Conservation (phyloP, 2,888 invertebrate genomes). For the Lithophane semibrunnea region DNA sequence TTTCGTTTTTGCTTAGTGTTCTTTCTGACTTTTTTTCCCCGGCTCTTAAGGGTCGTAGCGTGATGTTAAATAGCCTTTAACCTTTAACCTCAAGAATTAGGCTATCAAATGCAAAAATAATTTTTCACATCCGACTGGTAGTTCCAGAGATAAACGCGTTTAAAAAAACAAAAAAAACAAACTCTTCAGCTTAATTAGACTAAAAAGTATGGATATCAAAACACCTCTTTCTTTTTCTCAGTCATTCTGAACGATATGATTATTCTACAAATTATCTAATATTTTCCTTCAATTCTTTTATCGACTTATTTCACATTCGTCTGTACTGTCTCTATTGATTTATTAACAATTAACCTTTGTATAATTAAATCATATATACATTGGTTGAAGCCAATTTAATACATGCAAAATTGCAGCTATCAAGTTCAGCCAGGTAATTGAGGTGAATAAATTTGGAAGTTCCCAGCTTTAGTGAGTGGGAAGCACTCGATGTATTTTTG, state of each 20-base stretch:
- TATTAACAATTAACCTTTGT: not conserved
- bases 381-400: slow-evolving; percentile 11
- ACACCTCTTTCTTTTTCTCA: not conserved
- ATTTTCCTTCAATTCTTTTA: not conserved
- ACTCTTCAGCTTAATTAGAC: no score
- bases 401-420: slow-evolving; percentile 50
- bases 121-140: no score
- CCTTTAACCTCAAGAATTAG: no score
- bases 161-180: no score
- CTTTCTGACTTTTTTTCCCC: no score
- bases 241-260: not conserved
- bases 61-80: no score
- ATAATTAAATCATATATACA: slow-evolving; percentile 6
- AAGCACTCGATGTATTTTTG: slow-evolving; percentile 23
- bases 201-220: no score
- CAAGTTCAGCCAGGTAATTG: slow-evolving; percentile 41
- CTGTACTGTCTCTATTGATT: not conserved
- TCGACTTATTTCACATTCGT: not conserved
- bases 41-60: no score
- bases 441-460: slow-evolving; percentile 47
- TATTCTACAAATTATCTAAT: not conserved
- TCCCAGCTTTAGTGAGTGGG: slow-evolving; percentile 14
- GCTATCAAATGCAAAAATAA: no score
- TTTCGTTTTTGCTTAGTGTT: no score
- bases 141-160: no score